Conservation (phyloP, 2,113 vertebrate genomes). For the Calyptommatus sinebrachiatus region DNA sequence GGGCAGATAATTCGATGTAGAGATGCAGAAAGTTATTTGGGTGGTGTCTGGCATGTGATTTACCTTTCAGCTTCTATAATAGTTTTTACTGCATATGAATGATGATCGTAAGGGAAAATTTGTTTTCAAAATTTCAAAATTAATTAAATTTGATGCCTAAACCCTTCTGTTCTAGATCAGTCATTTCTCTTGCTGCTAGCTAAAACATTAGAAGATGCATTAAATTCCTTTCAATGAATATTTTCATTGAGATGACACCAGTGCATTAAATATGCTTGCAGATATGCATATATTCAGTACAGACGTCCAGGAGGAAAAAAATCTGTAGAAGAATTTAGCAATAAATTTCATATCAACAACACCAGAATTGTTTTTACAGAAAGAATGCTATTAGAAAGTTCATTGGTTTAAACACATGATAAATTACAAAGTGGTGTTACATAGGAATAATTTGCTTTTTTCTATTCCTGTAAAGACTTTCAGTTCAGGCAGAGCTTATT, state of each 20-base stretch:
- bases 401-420: neutral
- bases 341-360: rapidly evolving
- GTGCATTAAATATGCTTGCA: neutral
- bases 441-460: neutral
- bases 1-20: too few relatives aligned
- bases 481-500: rapidly evolving
- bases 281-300: neutral
- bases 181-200: rapidly evolving
- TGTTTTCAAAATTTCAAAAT: neutral
- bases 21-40: too few relatives aligned
- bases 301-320: neutral
- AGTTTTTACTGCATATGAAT: too few relatives aligned
- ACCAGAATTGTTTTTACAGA: neutral
- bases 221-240: slow-evolving; percentile 21
- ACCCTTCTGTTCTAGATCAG: neutral
- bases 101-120: neutral
- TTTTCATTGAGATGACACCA: too few relatives aligned
- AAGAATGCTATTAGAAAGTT: neutral
- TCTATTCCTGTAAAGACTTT: rapidly evolving
- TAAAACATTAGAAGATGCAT: slow-evolving; percentile 16
- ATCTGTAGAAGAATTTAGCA: neutral
- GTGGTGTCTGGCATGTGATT: too few relatives aligned
- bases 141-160: neutral
- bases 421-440: neutral
- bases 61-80: too few relatives aligned